Conservation (phyloP, 2,797 vertebrate species). For the Tenualosa thibaudeaui region DNA sequence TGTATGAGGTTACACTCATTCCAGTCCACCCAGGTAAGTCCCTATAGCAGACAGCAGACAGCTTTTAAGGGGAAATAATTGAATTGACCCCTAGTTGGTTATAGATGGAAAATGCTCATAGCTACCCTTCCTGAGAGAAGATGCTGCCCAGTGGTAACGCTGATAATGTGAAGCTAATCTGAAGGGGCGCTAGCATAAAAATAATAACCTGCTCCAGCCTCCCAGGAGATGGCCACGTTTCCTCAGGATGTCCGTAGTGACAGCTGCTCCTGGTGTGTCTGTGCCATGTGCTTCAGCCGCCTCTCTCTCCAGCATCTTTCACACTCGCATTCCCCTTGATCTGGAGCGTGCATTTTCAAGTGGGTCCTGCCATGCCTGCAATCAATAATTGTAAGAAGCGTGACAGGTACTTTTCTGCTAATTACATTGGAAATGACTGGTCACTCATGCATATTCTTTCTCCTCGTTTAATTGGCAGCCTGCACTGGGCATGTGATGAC, state of each 20-base stretch:
- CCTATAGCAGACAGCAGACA: background rate
- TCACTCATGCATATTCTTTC: slow-evolving; percentile 23
- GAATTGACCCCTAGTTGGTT: background rate
- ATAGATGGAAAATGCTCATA: background rate
- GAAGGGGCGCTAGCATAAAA: background rate
- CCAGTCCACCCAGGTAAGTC: background rate
- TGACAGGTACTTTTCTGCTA: slow-evolving; percentile 30
- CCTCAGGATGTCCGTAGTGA: background rate
- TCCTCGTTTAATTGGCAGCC: background rate
- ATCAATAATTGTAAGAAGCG: slow-evolving; percentile 29
- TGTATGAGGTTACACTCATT: background rate
- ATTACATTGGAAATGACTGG: slow-evolving; percentile 27
- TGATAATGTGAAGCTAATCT: background rate
- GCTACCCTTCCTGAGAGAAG: background rate
- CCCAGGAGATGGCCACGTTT: background rate
- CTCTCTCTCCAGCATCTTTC: background rate
- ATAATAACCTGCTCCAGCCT: background rate
- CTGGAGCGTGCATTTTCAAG: slow-evolving; percentile 30
- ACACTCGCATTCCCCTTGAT: slow-evolving; percentile 25
- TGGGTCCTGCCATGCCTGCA: slow-evolving; percentile 5
- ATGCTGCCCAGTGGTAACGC: background rate
- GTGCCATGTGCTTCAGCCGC: background rate
- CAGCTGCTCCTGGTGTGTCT: background rate
- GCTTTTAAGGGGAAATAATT: background rate
- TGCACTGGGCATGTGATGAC: slow-evolving; percentile 6